Evolutionary conservation across 2,113 vertebrate species (phyloP), one percentile per base, ranked within the genome.

Genomic region (Rhineura floridana): DNA sequence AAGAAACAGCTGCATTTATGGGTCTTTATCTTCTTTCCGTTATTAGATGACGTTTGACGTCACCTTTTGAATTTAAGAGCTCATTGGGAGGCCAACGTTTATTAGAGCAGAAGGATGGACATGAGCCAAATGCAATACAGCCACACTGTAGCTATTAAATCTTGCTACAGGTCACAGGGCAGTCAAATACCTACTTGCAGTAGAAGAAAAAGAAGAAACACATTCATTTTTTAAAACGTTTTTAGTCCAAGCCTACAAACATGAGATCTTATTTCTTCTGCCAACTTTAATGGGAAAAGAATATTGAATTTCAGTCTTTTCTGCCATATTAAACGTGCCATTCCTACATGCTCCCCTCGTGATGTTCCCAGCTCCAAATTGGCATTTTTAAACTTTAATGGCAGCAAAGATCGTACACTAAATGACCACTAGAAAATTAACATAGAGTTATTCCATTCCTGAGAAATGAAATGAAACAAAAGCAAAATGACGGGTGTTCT

Each of bases 11-110:
- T 0, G 1, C 91, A 81, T 92, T 94, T 92, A 87, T 55, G 84
- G 91, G 7, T 90, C 87, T 91, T 93, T 92, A 95, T 96, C 94
- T 94, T 91, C 94, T 95, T 96, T 92, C 95, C 88, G 62, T 88
- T 94, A 95, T 94, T 93, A 95, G 95, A 93, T 42, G 52, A 89
- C 89, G 92, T 89, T 94, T 96, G 96, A 97, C 90, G 89, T 97
- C 96, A 96, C 92, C 85, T 91, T 87, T 1, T 92, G 93, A 93
- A 93, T 93, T 94, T 69, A 90, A 94, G 87, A 91, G 94, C 86
- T 95, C 92, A 86, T 28, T 93, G 93, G 69, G 87, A 95, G 93
- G 93, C 90, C 88, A 83, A 89, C 12, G 0, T 92, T 94, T 94
- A 94, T 94, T 92, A 93, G 90, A 91, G 91, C 77, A 91, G 92